These are phyloP conservation scores for Thymelicus acteon DNA, from an alignment of 2,888 invertebrate species.

Conservation along the genomic window DNA sequence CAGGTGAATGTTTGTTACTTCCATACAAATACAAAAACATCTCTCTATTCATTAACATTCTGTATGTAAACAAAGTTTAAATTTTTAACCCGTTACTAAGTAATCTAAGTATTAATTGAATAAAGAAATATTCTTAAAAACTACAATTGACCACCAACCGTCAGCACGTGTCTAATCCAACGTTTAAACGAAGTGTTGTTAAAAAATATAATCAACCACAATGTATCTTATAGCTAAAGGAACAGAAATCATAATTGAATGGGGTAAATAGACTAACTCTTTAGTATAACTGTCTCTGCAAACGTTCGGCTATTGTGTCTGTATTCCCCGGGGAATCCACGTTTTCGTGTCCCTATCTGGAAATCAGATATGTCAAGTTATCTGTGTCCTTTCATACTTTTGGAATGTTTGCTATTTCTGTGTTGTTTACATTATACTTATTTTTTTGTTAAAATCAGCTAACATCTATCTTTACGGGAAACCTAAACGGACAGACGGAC, in stretches of 20 bases:
- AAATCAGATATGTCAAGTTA: not conserved
- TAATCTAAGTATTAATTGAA: not conserved
- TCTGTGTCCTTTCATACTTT: not conserved
- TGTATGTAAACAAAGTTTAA: not conserved
- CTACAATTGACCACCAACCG: constrained; percentile 46
- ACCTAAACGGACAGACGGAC: too few species aligned
- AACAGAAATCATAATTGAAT: not conserved
- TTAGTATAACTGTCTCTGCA: not conserved
- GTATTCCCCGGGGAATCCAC: not conserved
- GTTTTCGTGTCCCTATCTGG: not conserved
- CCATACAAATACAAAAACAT: not conserved
- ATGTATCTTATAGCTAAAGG: too few species aligned
- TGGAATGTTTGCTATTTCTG: not conserved
- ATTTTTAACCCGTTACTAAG: not conserved
- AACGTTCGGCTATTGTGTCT: not conserved
- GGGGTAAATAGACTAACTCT: not conserved
- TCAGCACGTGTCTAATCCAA: constrained; percentile 49
- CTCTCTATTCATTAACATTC: not conserved
- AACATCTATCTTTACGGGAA: too few species aligned
- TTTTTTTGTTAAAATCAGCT: not conserved
- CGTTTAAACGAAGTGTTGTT: not conserved
- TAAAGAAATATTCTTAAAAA: not conserved
- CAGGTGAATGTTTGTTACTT: too few species aligned
- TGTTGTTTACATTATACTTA: not conserved
- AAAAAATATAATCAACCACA: too few species aligned